Base-by-base conservation (phyloP, 2,113 vertebrate genomes). In the Abramis brama region DNA sequence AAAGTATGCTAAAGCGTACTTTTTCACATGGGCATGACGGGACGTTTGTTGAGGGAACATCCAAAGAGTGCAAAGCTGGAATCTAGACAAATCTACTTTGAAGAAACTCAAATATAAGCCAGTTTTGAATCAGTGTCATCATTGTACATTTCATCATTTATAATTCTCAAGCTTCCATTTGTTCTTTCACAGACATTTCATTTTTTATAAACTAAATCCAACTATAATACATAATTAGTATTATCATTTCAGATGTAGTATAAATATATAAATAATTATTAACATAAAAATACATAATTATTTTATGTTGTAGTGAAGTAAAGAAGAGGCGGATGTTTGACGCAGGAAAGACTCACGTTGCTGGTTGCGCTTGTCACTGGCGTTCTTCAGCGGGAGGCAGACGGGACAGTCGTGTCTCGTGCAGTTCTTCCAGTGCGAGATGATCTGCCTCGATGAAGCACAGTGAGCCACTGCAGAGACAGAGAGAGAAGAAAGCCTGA, bases 361-460 rank as follows among this genome's bases (percentile, higher is more conserved):
- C 90, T 94, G 94, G 87, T 94, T 94, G 76, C 93, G 96, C 79
- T 94, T 95, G 89, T 95, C 94, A 23, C 93, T 95, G 81, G 94
- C 94, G 19, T 95, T 95, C 91, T 95, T 95, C 75, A 95, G 90
- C 13, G 94, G 94, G 82, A 95, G 91, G 88, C 94, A 95, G 80
- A 95, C 94, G 1, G 94, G 94, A 89, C 94, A 95, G 91, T 95
- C 94, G 23, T 95, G 94, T 68, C 94, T 91, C 19, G 94, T 95
- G 90, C 94, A 95, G 86, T 95, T 95, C 92, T 95, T 95, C 94
- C 94, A 95, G 91, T 99, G 98, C 91, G 98, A 99, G 93, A 99
- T 99, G 94, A 99, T 99, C 95, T 99, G 98, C 95, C 98, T 97
- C 23, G 98, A 99, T 84, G 98, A 99, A 88, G 98, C 98, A 95